phyloP scores from a whole-genome alignment of 2,113 vertebrate genomes.

The Mustelus asterias region DNA sequence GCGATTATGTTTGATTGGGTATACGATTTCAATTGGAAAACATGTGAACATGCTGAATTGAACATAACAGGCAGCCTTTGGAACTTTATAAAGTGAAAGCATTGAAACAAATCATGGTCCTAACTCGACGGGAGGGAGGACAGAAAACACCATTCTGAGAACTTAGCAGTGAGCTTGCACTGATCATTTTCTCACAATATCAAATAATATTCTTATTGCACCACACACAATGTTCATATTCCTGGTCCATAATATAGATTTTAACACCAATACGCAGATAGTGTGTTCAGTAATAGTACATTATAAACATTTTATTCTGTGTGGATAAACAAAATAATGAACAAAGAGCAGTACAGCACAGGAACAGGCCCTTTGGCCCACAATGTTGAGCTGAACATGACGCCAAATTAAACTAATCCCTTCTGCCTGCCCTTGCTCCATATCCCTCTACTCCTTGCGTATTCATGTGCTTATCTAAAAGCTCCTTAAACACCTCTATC shows the following conservation, averaged over 20 bases:
- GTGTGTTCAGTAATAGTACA: not conserved
- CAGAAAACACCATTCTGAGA: not conserved
- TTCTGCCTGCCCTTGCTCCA: too few species aligned
- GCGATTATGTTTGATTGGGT: not conserved
- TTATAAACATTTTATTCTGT: not conserved
- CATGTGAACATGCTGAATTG: not conserved
- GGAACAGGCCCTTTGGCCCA: too few species aligned
- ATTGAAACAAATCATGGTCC: too few species aligned
- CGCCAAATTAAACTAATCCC: too few species aligned
- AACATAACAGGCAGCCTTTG: not conserved
- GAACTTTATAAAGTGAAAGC: not conserved
- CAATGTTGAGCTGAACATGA: too few species aligned
- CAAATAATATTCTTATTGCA: not conserved
- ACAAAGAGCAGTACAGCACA: too few species aligned
- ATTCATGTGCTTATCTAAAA: too few species aligned
- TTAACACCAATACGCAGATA: not conserved
- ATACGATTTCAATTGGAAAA: not conserved
- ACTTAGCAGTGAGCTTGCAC: not conserved
- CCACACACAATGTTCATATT: not conserved
- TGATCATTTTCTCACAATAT: not conserved
- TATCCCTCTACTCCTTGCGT: too few species aligned
- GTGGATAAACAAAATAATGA: not conserved
- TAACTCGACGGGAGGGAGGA: too few species aligned
- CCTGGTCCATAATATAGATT: not conserved
- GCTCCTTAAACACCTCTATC: too few species aligned